A percentile compares a stretch with the other conserved stretches of the same genome.
Evolutionary conservation across 2,888 invertebrate genomes (phyloP).

Genomic region (Metellina segmentata): DNA sequence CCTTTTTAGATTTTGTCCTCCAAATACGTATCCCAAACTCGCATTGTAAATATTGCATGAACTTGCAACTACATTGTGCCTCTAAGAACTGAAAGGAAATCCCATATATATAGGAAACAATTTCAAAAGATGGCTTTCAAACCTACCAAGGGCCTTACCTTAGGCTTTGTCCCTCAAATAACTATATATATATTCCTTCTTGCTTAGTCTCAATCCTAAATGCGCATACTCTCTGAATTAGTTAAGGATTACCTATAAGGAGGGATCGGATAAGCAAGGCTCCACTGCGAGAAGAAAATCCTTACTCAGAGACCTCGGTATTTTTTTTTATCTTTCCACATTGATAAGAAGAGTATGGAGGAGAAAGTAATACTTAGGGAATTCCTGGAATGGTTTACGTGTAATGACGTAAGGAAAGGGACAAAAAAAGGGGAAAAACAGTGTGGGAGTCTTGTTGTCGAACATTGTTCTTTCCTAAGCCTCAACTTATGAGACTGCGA

Average conservation of each 20-base stretch:
- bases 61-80: background rate
- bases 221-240: constrained; percentile 11
- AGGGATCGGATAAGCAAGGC: constrained; percentile 28
- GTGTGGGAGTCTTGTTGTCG: too few species aligned
- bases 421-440: background rate
- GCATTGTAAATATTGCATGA: background rate
- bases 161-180: background rate
- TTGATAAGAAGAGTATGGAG: background rate
- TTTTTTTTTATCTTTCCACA: background rate
- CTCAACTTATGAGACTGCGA: too few species aligned
- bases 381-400: background rate
- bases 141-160: too few species aligned
- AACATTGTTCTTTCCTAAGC: too few species aligned
- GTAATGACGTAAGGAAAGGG: background rate
- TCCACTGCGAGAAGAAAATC: background rate
- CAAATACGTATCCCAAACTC: background rate
- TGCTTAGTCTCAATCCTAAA: background rate
- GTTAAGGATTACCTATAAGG: constrained; percentile 24
- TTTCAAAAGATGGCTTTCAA: background rate
- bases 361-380: constrained; percentile 4
- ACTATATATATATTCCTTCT: background rate
- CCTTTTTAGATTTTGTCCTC: too few species aligned
- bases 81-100: background rate
- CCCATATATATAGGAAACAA: background rate
- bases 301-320: background rate